Base-by-base conservation (phyloP, 2,888 invertebrate species). In the Agonum fuliginosum region DNA sequence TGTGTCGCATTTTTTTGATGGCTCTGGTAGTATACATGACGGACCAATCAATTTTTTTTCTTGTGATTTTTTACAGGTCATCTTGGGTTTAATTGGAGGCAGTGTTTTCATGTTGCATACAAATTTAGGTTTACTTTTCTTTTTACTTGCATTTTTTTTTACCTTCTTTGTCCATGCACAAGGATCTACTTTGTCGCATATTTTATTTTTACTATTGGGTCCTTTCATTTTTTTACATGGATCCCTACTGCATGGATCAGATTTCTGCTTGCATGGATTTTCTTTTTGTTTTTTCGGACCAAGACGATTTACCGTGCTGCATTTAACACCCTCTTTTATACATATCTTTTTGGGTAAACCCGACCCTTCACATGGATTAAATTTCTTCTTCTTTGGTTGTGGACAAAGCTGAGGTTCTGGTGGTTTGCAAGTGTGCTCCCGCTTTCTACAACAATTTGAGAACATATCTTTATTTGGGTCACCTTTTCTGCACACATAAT, bases 181-280 rank as follows among this genome's bases (percentile, higher is more conserved):
- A 30, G 30, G 30, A 30, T 30, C 30, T 5, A 30, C 8, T 30
- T 30, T 30, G 4, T 30, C 8, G 30, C 30, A 30, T 3, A 8
- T 5, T 5, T 8, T 30, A 5, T 30, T 30, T 8, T 30, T 30
- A 30, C 30, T 5, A 30, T n/a, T n/a, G n/a, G 30, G 30, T 5
- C 30, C n/a, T n/a, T n/a, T 30, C 3, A 30, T 30, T 30, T 30
- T 30, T 8, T 30, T 30, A 8, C 4, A 30, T 5, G 30, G 8
- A 5, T 30, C 8, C 8, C 8, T 30, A 5, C 8, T 30, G 30
- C 30, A 30, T 5, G 30, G 8, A 30, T 30, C 30, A 30, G 30
- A 5, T 30, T 30, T 30, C 8, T 30, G 30, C 58, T 80, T 78
- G 48, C 80, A 78, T 27, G 78, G 78, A 71, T 80, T 79, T 71